These are phyloP conservation scores for Typhlichthys eigenmanni DNA, from an alignment of 2,797 vertebrate species.

Conservation along the genomic window DNA sequence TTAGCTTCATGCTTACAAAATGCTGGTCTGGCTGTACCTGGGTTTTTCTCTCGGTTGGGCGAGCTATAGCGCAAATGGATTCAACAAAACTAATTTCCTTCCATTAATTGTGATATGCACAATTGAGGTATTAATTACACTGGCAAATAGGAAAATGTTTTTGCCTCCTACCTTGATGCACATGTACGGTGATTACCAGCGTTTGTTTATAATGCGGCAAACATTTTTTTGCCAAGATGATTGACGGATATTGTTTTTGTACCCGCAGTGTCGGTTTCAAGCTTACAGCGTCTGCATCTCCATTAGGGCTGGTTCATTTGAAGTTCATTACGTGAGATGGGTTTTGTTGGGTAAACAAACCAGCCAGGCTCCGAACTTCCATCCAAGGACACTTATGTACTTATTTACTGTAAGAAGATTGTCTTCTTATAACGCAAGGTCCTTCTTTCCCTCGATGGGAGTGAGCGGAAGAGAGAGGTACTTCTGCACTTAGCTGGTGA, in stretches of 20 bases:
- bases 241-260: constrained; percentile 48
- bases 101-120: constrained; percentile 7
- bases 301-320: constrained; percentile 61
- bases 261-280: constrained; percentile 25
- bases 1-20: constrained; percentile 57
- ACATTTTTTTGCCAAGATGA: constrained; percentile 33
- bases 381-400: constrained; percentile 53
- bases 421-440: constrained; percentile 38
- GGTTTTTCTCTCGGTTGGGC: background rate
- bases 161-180: constrained; percentile 2
- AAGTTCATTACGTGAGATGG: constrained; percentile 51
- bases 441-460: background rate
- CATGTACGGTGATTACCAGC: constrained; percentile 1
- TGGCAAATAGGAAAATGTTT: background rate
- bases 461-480: background rate
- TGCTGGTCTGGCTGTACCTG: constrained; percentile 17
- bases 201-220: constrained; percentile 4
- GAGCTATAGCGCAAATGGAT: constrained; percentile 17
- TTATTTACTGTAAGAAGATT: constrained; percentile 50
- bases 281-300: constrained; percentile 32
- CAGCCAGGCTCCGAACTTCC: constrained; percentile 36
- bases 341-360: constrained; percentile 63
- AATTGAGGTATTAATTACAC: constrained; percentile 7
- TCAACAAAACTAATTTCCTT: constrained; percentile 14
- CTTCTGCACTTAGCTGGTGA: constrained; percentile 30